Evolutionary conservation across 2,888 invertebrate genomes (phyloP).

Genomic region (Ectemnius continuus): DNA sequence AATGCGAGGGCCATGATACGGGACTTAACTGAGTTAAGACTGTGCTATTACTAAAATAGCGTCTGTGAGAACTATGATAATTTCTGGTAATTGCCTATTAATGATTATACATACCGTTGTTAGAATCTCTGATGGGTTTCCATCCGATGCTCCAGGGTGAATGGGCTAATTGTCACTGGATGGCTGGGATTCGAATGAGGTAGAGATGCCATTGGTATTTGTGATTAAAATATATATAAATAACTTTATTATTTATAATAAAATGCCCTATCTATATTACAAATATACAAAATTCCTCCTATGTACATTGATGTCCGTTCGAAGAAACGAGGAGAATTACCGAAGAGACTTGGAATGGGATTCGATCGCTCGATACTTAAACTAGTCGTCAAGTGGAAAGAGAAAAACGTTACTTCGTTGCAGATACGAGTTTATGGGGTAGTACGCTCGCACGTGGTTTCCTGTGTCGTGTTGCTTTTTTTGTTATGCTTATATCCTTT

Average conservation of each 20-base stretch:
- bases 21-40: slow-evolving; percentile 34
- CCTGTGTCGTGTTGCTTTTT: slow-evolving; percentile 16
- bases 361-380: slow-evolving; percentile 39
- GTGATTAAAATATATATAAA: slow-evolving; percentile 74
- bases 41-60: slow-evolving; percentile 10
- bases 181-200: slow-evolving; percentile 28
- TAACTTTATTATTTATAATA: slow-evolving; percentile 74
- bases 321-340: slow-evolving; percentile 65
- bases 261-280: slow-evolving; percentile 74
- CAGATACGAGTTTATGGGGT: slow-evolving; percentile 68
- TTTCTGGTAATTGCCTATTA: slow-evolving; percentile 14
- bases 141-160: background rate
- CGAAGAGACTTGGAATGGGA: slow-evolving; percentile 52
- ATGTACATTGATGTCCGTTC: slow-evolving; percentile 68
- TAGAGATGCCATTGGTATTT: slow-evolving; percentile 45
- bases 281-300: slow-evolving; percentile 73
- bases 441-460: slow-evolving; percentile 57
- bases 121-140: slow-evolving; percentile 40
- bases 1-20: background rate
- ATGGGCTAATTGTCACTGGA: slow-evolving; percentile 5
- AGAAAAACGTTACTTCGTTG: slow-evolving; percentile 70
- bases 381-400: slow-evolving; percentile 68
- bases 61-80: no score
- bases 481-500: slow-evolving; percentile 25
- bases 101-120: slow-evolving; percentile 47